phyloP scores from a whole-genome alignment of 2,888 invertebrate genomes.

The Blastobasis lacticolella region DNA sequence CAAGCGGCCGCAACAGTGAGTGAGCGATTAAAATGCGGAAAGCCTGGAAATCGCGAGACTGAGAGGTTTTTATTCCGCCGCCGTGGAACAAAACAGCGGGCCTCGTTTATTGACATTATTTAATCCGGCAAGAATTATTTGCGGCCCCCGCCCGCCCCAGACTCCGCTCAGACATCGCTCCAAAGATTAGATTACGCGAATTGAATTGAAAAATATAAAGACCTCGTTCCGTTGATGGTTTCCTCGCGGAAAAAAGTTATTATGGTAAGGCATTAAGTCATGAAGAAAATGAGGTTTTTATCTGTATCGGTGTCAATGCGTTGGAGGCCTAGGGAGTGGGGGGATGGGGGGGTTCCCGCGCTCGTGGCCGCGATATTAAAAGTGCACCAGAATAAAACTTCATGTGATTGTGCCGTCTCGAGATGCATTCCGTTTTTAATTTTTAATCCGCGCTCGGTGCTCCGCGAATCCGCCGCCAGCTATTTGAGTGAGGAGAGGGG shows the following conservation, averaged over 20 bases:
- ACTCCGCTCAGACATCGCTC: constrained; percentile 1
- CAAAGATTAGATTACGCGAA: constrained; percentile 7
- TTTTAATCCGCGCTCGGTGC: too few relatives aligned
- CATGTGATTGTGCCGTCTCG: too few relatives aligned
- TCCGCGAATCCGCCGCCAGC: too few relatives aligned
- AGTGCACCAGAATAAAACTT: too few relatives aligned
- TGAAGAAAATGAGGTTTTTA: constrained; percentile 6
- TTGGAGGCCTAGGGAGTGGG: too few relatives aligned
- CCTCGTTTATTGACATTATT: constrained; percentile 23
- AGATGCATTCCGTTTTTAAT: too few relatives aligned
- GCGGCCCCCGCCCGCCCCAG: neutral
- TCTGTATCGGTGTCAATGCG: neutral
- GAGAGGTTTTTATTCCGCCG: constrained; percentile 9
- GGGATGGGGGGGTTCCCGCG: too few relatives aligned
- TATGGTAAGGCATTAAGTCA: constrained; percentile 2
- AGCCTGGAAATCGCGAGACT: constrained; percentile 10
- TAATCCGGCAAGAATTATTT: constrained; percentile 16
- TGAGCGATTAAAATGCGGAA: neutral
- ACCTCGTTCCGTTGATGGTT: neutral
- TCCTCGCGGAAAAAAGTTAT: neutral
- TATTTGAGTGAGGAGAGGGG: too few relatives aligned
- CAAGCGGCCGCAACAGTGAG: neutral
- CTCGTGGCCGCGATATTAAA: too few relatives aligned
- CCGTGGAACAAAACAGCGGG: constrained; percentile 10
- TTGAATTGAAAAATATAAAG: constrained; percentile 7